A percentile compares a stretch with the other conserved stretches of the same genome.
Evolutionary conservation across 1,140 invertebrate genomes (phyloP).

Genomic region (Rhopalosiphum padi): DNA sequence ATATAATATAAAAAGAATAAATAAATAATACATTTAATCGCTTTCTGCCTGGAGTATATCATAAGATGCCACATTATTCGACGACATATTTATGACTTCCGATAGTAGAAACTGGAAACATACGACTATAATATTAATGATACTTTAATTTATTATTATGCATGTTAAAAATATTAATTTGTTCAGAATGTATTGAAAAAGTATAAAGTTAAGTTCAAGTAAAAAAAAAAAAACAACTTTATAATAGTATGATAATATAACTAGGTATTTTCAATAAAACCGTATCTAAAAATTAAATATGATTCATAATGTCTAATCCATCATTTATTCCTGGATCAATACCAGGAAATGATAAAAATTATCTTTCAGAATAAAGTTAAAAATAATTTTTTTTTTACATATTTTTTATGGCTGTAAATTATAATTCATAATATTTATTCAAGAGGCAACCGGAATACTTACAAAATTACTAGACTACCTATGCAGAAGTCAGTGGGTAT

Average conservation of each 20-base stretch:
- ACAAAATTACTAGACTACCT: not conserved
- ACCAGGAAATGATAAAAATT: not conserved
- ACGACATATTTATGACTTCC: not conserved
- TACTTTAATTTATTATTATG: not conserved
- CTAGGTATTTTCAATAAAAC: not conserved
- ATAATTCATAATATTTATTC: too few relatives aligned
- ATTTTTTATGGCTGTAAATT: too few relatives aligned
- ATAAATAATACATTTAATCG: slow-evolving; percentile 3
- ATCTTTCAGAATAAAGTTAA: not conserved
- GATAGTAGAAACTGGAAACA: not conserved
- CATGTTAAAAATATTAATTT: too few relatives aligned
- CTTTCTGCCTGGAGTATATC: not conserved
- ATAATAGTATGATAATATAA: not conserved
- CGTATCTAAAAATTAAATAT: not conserved
- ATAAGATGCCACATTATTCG: not conserved
- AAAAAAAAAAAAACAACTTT: too few relatives aligned
- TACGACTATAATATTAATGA: not conserved
- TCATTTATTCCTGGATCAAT: not conserved
- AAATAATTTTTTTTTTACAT: not conserved
- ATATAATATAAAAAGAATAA: not conserved
- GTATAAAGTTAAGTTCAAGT: too few relatives aligned
- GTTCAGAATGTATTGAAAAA: too few relatives aligned
- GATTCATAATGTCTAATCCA: not conserved
- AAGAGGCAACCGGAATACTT: not conserved
- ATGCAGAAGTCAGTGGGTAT: not conserved